Evolutionary conservation across 1,140 invertebrate genomes (phyloP), one percentile per base, ranked within the genome.

Genomic region (Drosophila virilis): DNA sequence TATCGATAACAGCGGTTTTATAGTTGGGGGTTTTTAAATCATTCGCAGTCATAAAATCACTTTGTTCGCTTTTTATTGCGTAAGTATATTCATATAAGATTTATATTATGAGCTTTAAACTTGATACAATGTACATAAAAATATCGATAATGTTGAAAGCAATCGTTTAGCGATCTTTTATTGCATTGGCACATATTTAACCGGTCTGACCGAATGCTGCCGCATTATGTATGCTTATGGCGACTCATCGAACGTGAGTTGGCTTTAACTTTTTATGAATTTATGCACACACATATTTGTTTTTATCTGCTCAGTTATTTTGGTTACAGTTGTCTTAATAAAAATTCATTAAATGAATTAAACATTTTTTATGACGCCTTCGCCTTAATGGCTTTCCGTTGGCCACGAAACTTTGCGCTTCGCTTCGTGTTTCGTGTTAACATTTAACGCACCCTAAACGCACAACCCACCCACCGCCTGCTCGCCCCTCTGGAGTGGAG

Each of bases 371-470:
- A 69, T 74, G 71, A 69, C 71, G 71, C 71, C 51, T 74, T 69
- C 35, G 58, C 28, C 65, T 57, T 73, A 73, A 73, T 74, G 48
- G 32, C 65, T 69, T 59, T 68, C 65, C 65, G 68, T 75, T 73
- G 35, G 55, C 33, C 70, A 73, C 55, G 55, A 73, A 60, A 60
- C 40, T 72, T 65, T 52, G 40, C 55, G 70, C 40, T 73, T 54
- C 55, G 64, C 46, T 73, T 73, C 70, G 70, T 68, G 70, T 79
- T 79, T 78, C 74, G 74, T 80, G 82, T 78, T 78, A 86, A 78
- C 74, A 81, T 75, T 85, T 75, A 81, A 85, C 82, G 82, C 82
- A 52, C 78, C 61, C 70, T 74, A 76, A 83, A 69, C 35, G 28
- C 1, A 15, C 17, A 13, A 1, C 12, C 37, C 17, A 15, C 48